phyloP scores from a whole-genome alignment of 2,797 vertebrate species.

The Bufotes viridis region DNA sequence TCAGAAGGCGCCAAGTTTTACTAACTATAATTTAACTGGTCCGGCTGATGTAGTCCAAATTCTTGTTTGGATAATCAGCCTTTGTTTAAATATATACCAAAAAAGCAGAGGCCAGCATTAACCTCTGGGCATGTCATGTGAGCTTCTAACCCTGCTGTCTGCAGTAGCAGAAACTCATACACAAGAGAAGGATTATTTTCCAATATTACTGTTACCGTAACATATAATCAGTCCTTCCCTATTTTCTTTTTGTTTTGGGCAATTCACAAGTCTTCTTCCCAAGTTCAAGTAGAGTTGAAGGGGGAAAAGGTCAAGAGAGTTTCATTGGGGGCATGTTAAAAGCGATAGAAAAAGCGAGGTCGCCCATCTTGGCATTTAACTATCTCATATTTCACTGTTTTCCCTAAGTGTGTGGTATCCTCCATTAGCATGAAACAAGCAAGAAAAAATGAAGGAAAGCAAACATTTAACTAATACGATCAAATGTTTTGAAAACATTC shows the following conservation, averaged over 20 bases:
- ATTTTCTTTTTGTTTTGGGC: slow-evolving; percentile 65
- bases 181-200: slow-evolving; percentile 82
- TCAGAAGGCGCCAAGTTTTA: slow-evolving; percentile 80
- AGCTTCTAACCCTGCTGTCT: slow-evolving; percentile 83
- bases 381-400: slow-evolving; percentile 73
- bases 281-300: slow-evolving; percentile 91
- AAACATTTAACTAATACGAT: slow-evolving; percentile 45
- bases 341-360: slow-evolving; percentile 78
- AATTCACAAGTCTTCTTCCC: slow-evolving; percentile 79
- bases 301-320: slow-evolving; percentile 86
- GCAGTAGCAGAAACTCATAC: slow-evolving; percentile 78
- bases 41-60: slow-evolving; percentile 76
- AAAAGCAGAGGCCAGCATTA: slow-evolving; percentile 78
- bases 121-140: slow-evolving; percentile 83
- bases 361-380: slow-evolving; percentile 71
- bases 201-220: slow-evolving; percentile 78
- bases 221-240: slow-evolving; percentile 77
- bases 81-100: slow-evolving; percentile 84
- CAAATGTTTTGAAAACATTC: neutral
- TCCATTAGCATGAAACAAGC: slow-evolving; percentile 71
- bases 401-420: slow-evolving; percentile 68
- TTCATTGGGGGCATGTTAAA: slow-evolving; percentile 80
- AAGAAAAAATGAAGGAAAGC: slow-evolving; percentile 56
- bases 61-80: slow-evolving; percentile 87
- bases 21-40: slow-evolving; percentile 80